These are phyloP conservation scores for Limosa lapponica DNA, from an alignment of 2,797 vertebrate genomes.

Conservation along the genomic window DNA sequence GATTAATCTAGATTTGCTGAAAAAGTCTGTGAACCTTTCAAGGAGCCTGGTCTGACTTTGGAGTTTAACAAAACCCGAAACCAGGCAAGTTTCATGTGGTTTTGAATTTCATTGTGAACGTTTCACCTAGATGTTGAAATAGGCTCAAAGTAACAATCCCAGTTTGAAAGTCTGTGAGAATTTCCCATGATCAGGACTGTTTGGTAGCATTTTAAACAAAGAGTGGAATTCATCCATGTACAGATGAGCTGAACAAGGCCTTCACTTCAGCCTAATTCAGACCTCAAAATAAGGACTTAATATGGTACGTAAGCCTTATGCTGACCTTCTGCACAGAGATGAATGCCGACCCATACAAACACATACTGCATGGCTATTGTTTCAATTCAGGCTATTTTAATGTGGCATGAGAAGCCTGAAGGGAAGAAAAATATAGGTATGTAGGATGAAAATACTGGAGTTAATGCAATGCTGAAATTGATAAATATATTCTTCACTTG, in stretches of 20 bases:
- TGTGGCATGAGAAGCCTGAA: background rate
- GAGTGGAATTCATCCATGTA: background rate
- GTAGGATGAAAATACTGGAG: background rate
- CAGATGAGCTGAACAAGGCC: slow-evolving; percentile 1
- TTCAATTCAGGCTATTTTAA: slow-evolving; percentile 12
- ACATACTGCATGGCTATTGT: background rate
- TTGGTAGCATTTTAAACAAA: slow-evolving; percentile 50
- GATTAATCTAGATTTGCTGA: slow-evolving; percentile 25
- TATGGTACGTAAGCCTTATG: background rate
- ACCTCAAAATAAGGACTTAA: slow-evolving; percentile 18
- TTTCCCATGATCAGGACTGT: slow-evolving; percentile 62
- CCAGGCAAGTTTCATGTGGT: slow-evolving; percentile 29
- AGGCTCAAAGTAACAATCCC: slow-evolving; percentile 65
- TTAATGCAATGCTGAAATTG: background rate
- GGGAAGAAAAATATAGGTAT: background rate
- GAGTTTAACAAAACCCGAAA: slow-evolving; percentile 43
- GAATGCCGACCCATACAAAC: background rate
- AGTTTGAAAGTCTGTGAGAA: slow-evolving; percentile 67
- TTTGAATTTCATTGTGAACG: slow-evolving; percentile 39
- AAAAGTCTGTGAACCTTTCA: slow-evolving; percentile 51
- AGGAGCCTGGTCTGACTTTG: background rate
- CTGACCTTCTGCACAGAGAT: background rate
- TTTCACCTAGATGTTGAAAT: slow-evolving; percentile 67
- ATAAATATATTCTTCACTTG: background rate
- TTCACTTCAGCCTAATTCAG: slow-evolving; percentile 5